Percentiles rank a stretch among this genome's conserved stretches.
Evolutionary conservation across 2,888 invertebrate genomes (phyloP).

Genomic region (Miltochrista miniata): DNA sequence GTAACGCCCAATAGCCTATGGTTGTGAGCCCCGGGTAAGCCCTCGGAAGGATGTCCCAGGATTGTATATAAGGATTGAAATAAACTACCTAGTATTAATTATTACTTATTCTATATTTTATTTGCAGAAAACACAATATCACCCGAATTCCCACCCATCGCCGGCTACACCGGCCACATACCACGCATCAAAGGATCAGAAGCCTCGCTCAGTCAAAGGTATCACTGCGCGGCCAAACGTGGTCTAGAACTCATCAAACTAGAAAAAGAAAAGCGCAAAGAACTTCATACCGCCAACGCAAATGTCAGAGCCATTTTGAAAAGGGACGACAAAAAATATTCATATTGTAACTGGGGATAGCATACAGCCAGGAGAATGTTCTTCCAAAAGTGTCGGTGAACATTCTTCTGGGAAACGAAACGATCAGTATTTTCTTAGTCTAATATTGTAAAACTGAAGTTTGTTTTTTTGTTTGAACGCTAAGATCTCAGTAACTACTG

Average conservation of each 20-base stretch:
- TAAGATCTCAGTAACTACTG: no score
- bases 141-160: constrained; percentile 87
- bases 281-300: constrained; percentile 63
- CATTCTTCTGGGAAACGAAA: constrained; percentile 68
- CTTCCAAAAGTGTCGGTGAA: constrained; percentile 73
- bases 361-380: constrained; percentile 83
- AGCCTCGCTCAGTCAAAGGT: constrained; percentile 87
- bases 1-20: no score
- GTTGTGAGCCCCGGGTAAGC: no score
- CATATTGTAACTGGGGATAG: constrained; percentile 82
- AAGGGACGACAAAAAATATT: constrained; percentile 69
- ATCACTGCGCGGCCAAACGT: constrained; percentile 86
- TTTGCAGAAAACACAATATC: constrained; percentile 85
- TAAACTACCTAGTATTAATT: background rate
- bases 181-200: constrained; percentile 87
- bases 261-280: constrained; percentile 78
- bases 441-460: constrained; percentile 8
- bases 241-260: constrained; percentile 84
- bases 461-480: no score
- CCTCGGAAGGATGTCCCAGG: no score
- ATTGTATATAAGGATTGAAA: background rate
- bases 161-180: constrained; percentile 89
- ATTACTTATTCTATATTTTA: constrained; percentile 1
- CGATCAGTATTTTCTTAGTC: constrained; percentile 46
- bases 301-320: constrained; percentile 70